These are phyloP conservation scores for Drosophila watanabei DNA, from an alignment of 1,140 invertebrate species.

Conservation along the genomic window DNA sequence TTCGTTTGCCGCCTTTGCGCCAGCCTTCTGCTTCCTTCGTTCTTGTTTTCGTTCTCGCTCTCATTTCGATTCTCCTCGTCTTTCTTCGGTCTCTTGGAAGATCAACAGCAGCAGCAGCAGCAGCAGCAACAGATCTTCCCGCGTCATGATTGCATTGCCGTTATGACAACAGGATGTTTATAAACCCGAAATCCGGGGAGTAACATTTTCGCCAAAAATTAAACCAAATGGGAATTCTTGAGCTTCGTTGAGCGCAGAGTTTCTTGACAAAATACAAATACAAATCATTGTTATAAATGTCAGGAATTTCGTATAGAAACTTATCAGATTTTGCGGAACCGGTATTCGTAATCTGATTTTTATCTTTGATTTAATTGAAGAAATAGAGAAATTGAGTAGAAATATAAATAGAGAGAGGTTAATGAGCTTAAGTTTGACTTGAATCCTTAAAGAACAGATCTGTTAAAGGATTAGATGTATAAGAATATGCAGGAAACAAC, in stretches of 20 bases:
- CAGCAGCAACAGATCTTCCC: slow-evolving; percentile 1
- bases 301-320: not conserved
- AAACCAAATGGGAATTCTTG: not conserved
- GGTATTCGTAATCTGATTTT: not conserved
- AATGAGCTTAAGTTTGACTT: not conserved
- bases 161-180: slow-evolving; percentile 64
- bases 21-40: slow-evolving; percentile 1
- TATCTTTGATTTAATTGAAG: not conserved
- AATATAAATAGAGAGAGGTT: no score
- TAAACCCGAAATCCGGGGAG: not conserved
- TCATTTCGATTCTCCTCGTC: slow-evolving; percentile 5
- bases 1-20: slow-evolving; percentile 41
- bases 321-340: not conserved
- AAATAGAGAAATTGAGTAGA: no score
- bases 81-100: slow-evolving; percentile 13
- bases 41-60: slow-evolving; percentile 26
- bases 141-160: slow-evolving; percentile 41
- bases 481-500: not conserved
- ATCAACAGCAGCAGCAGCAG: slow-evolving; percentile 16
- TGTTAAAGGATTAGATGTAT: not conserved
- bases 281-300: not conserved
- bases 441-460: not conserved
- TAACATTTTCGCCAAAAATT: slow-evolving; percentile 1
- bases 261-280: not conserved
- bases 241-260: not conserved